Conservation (phyloP, 1,140 invertebrate genomes). For the Choristoneura fumiferana region DNA sequence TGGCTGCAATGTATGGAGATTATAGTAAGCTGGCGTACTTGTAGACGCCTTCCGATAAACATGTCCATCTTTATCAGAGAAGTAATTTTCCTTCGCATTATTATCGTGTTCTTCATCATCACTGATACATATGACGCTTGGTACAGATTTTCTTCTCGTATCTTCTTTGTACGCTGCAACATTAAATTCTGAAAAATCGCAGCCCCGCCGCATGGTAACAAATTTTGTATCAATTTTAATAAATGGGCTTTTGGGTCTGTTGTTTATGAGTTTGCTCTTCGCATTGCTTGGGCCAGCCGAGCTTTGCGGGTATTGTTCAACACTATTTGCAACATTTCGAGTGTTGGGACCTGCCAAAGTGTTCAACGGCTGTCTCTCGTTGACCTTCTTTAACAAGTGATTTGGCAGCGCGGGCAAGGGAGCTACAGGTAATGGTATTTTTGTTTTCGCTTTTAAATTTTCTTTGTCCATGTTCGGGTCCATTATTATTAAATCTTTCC, state of each 20-base stretch:
- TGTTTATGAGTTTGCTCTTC: slow-evolving; percentile 13
- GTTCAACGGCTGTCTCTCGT: slow-evolving; percentile 43
- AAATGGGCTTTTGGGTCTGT: slow-evolving; percentile 25
- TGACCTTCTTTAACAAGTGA: slow-evolving; percentile 29
- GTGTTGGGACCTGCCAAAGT: slow-evolving; percentile 33
- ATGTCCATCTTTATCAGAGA: slow-evolving; percentile 28
- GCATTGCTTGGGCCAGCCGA: slow-evolving; percentile 33
- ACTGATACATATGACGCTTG: slow-evolving; percentile 36
- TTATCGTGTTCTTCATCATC: slow-evolving; percentile 40
- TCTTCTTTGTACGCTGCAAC: slow-evolving; percentile 46
- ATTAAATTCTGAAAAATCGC: slow-evolving; percentile 43
- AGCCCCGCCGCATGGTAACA: slow-evolving; percentile 46
- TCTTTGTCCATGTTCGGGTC: slow-evolving; percentile 43
- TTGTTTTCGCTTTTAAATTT: slow-evolving; percentile 40
- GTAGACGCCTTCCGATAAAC: slow-evolving; percentile 23
- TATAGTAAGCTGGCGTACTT: slow-evolving; percentile 36
- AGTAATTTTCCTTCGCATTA: slow-evolving; percentile 24
- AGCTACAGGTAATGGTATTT: slow-evolving; percentile 51
- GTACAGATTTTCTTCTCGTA: slow-evolving; percentile 15
- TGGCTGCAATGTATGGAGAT: slow-evolving; percentile 32
- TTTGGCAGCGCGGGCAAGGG: slow-evolving; percentile 47
- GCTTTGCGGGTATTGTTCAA: neutral
- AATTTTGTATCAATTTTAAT: slow-evolving; percentile 36
- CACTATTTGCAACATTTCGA: slow-evolving; percentile 1
- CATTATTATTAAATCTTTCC: slow-evolving; percentile 29